These are phyloP conservation scores for Australoheros facetus DNA, from an alignment of 2,797 vertebrate species.

Conservation along the genomic window DNA sequence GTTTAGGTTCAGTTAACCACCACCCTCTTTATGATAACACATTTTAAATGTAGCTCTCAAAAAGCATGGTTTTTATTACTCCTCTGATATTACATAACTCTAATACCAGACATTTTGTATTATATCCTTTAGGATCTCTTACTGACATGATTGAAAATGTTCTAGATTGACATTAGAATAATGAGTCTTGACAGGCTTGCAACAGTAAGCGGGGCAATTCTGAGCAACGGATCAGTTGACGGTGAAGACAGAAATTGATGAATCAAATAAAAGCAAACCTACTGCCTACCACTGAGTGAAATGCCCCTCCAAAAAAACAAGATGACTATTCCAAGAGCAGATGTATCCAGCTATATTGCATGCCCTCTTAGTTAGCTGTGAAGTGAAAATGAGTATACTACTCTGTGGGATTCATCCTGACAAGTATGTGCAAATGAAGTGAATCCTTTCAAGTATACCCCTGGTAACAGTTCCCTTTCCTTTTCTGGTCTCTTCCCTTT, in stretches of 20 bases:
- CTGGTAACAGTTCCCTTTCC: constrained; percentile 29
- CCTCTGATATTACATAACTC: neutral
- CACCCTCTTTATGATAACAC: neutral
- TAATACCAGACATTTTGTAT: neutral
- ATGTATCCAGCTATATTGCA: constrained; percentile 35
- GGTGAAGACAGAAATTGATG: constrained; percentile 7
- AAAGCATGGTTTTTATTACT: neutral
- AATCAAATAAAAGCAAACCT: neutral
- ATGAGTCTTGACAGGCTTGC: neutral
- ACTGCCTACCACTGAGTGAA: neutral
- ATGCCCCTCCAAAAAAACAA: constrained; percentile 1
- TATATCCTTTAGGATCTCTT: neutral
- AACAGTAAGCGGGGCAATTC: neutral
- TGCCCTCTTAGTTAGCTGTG: constrained; percentile 59
- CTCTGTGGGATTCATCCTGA: constrained; percentile 57
- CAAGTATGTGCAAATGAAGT: constrained; percentile 72
- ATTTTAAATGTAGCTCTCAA: neutral
- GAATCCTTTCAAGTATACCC: constrained; percentile 59
- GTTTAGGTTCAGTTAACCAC: neutral
- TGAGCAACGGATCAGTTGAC: neutral
- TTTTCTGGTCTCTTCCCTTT: neutral
- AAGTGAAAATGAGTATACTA: constrained; percentile 62
- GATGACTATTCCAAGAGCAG: constrained; percentile 8
- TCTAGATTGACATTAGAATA: neutral
- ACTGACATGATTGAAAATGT: neutral